Conservation (phyloP, 2,888 invertebrate species). For the Sarcophaga caerulescens region DNA sequence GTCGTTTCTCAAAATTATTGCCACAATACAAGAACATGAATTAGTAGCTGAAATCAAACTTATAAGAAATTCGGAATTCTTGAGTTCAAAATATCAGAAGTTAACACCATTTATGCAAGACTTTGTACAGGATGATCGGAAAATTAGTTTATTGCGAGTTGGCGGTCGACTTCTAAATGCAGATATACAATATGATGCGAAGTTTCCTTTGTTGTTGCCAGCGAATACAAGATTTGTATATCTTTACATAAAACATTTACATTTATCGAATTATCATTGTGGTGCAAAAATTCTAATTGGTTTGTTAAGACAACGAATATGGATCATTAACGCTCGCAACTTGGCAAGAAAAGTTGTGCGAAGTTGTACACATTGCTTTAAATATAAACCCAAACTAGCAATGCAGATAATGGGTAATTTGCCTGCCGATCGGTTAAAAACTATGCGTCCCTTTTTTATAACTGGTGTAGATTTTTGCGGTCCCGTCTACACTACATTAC, state of each 20-base stretch:
- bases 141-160: conserved; percentile 68
- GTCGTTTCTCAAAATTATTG: conserved; percentile 25
- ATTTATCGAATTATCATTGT: conserved; percentile 17
- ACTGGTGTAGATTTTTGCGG: conserved; percentile 26
- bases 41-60: background rate
- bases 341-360: conserved; percentile 49
- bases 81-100: conserved; percentile 20
- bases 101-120: conserved; percentile 26
- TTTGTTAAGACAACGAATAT: conserved; percentile 55
- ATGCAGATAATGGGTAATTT: conserved; percentile 64
- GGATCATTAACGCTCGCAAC: conserved; percentile 47
- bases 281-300: conserved; percentile 57
- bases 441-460: conserved; percentile 13
- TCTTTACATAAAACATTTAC: conserved; percentile 6
- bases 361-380: conserved; percentile 35
- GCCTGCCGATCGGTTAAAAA: conserved; percentile 36
- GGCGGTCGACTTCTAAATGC: conserved; percentile 68
- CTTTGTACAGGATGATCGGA: background rate
- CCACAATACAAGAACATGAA: conserved; percentile 16
- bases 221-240: background rate
- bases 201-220: conserved; percentile 67
- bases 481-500: conserved; percentile 23
- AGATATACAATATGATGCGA: conserved; percentile 68
- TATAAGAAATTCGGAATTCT: conserved; percentile 2
- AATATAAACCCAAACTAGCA: conserved; percentile 52